Evolutionary conservation across 2,888 invertebrate genomes (phyloP), one percentile per base, ranked within the genome.

Genomic region (Trichacis sp.): DNA sequence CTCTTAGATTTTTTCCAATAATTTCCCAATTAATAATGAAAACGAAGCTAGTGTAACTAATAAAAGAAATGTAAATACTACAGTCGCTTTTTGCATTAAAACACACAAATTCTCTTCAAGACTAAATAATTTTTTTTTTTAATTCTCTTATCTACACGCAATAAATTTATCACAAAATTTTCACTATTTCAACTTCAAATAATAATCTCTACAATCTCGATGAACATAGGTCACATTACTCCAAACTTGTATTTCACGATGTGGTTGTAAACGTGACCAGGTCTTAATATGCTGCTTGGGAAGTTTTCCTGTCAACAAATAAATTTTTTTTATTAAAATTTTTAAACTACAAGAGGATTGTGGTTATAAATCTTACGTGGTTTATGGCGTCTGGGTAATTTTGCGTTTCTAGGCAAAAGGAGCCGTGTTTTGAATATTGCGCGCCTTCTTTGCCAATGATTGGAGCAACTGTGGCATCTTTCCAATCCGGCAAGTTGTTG

Each of bases 351-450:
- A n/a, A n/a, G n/a, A n/a, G n/a, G n/a, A n/a, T n/a, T n/a, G n/a
- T n/a, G n/a, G n/a, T n/a, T n/a, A n/a, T n/a, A n/a, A n/a, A n/a
- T n/a, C 88, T 88, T 84, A 92, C 93, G 81, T 93, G 91, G 84
- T 96, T 94, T 0, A 94, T 87, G 9, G 96, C 94, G 85, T 98
- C 94, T 0, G 97, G 97, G 86, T 91, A 97, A 80, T 94, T 94
- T 85, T 97, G 97, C 0, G 97, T 93, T 87, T 97, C 96, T 52
- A 97, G 85, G 78, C 95, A 96, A 77, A 97, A 90, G 1, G 93
- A 93, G 0, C 92, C 92, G 74, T 94, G 94, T 69, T 90, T 91
- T 56, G 86, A 88, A 79, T 96, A 96, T 11, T 79, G 75, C 0
- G 88, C 87, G 0, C 91, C 91, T 4, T 86, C 85, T 82, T 95